phyloP scores from a whole-genome alignment of 2,888 invertebrate genomes.

The Serrognathus titanus region DNA sequence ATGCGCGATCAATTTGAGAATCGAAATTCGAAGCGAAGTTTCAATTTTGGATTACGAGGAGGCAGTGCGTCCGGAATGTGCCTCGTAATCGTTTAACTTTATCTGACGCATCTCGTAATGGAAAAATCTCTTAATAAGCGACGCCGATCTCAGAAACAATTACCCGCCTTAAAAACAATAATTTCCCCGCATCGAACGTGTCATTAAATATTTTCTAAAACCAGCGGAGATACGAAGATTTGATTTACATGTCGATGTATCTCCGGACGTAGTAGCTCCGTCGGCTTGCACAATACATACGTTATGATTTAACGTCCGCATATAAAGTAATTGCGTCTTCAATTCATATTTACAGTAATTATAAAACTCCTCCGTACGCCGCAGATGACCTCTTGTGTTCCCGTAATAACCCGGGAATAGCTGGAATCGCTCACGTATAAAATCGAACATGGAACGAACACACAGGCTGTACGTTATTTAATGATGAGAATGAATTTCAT shows the following conservation, averaged over 20 bases:
- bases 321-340: constrained; percentile 31
- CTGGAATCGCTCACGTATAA: constrained; percentile 16
- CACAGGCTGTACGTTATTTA: no score
- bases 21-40: background rate
- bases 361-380: constrained; percentile 20
- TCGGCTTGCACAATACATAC: constrained; percentile 11
- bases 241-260: constrained; percentile 19
- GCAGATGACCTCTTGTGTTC: constrained; percentile 20
- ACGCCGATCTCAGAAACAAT: background rate
- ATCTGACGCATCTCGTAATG: background rate
- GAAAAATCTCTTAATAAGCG: background rate
- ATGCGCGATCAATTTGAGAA: background rate
- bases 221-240: constrained; percentile 21
- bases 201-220: background rate
- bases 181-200: background rate
- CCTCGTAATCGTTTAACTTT: background rate
- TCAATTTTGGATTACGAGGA: background rate
- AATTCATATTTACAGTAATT: constrained; percentile 31
- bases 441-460: background rate
- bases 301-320: constrained; percentile 27
- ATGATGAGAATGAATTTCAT: no score
- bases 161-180: background rate
- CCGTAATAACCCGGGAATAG: constrained; percentile 12
- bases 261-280: constrained; percentile 4
- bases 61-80: background rate